phyloP scores from a whole-genome alignment of 2,797 vertebrate species.

The Squalus acanthias region DNA sequence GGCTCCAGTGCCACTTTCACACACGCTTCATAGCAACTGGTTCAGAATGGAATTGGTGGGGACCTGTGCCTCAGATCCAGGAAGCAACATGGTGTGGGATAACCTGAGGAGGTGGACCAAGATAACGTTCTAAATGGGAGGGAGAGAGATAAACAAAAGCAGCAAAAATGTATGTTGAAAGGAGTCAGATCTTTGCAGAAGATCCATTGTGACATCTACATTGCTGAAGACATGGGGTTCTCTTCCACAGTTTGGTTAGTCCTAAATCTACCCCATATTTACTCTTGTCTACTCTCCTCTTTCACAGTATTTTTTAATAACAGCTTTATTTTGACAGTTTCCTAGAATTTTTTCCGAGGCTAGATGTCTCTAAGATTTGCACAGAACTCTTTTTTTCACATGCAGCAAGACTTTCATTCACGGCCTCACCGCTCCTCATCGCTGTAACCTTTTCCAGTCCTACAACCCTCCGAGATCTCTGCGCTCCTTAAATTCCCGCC shows the following conservation, averaged over 20 bases:
- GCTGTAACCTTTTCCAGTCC: too few species aligned
- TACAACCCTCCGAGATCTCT: background rate
- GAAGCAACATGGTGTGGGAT: background rate
- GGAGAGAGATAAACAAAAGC: background rate
- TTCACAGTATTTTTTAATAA: background rate
- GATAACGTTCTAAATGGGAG: background rate
- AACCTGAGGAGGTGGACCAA: background rate
- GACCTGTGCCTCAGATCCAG: background rate
- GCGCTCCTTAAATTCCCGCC: background rate
- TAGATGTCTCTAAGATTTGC: background rate
- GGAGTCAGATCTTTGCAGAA: background rate
- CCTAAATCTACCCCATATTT: background rate
- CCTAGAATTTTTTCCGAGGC: background rate
- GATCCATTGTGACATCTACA: background rate
- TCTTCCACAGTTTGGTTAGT: background rate
- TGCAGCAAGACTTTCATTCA: background rate
- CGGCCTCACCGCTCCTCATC: background rate
- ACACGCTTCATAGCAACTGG: background rate
- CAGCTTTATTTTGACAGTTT: background rate
- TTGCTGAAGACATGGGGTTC: background rate
- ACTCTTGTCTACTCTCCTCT: background rate
- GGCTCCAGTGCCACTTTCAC: background rate
- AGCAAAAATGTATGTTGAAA: background rate
- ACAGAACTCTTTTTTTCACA: background rate
- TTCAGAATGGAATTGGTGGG: background rate